phyloP scores from a whole-genome alignment of 2,113 vertebrate genomes.

The Thunnus maccoyii region DNA sequence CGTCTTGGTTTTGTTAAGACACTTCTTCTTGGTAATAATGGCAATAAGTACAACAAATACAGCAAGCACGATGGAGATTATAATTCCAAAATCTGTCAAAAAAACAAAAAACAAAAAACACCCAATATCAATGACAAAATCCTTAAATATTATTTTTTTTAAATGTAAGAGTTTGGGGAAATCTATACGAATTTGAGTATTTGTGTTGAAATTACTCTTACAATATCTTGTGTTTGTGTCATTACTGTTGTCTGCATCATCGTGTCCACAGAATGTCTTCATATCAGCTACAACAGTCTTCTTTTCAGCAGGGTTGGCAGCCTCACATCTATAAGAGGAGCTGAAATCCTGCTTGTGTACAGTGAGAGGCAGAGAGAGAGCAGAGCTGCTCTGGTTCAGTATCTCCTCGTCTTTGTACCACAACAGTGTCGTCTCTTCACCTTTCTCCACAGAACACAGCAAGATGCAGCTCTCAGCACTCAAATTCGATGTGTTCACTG shows the following conservation, averaged over 20 bases:
- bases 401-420: conserved; percentile 37
- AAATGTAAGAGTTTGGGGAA: not conserved
- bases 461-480: conserved; percentile 30
- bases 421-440: conserved; percentile 28
- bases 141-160: not conserved
- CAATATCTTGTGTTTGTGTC: fast-evolving
- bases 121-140: not conserved
- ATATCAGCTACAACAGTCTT: no score
- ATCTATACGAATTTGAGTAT: no score
- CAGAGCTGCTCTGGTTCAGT: conserved; percentile 30
- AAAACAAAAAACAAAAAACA: not conserved
- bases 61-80: fast-evolving
- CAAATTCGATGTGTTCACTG: not conserved
- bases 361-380: conserved; percentile 9
- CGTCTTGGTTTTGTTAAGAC: not conserved
- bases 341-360: not conserved
- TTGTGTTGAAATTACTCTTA: not conserved
- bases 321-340: conserved; percentile 38
- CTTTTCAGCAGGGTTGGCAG: conserved; percentile 26
- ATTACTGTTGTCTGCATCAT: fast-evolving
- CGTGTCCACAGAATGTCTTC: no score
- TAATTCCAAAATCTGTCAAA: not conserved
- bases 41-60: fast-evolving
- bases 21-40: fast-evolving
- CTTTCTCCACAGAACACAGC: conserved; percentile 30